Conservation (phyloP, 2,888 invertebrate species). For the Philonicus albiceps region DNA sequence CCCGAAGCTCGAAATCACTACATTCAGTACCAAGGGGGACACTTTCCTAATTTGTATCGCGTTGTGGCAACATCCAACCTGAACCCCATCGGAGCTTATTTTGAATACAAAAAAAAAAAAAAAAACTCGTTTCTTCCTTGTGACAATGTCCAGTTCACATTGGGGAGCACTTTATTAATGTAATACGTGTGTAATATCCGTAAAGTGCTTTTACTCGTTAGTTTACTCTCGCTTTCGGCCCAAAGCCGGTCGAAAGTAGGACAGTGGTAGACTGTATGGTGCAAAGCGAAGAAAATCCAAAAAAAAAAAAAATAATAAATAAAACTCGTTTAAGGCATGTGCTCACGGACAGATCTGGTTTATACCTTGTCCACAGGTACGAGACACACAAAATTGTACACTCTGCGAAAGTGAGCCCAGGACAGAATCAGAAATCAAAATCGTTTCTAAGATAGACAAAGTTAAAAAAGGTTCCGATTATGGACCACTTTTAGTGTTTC, state of each 20-base stretch:
- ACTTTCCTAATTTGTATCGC: slow-evolving; percentile 27
- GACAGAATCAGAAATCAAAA: background rate
- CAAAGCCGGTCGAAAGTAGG: slow-evolving; percentile 32
- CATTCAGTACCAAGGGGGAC: background rate
- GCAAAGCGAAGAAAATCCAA: background rate
- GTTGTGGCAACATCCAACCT: background rate
- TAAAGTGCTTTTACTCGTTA: slow-evolving; percentile 41
- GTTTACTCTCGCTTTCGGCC: slow-evolving; percentile 38
- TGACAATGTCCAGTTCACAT: slow-evolving; percentile 38
- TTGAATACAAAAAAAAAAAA: background rate
- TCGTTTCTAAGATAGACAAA: background rate
- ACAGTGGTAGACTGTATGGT: background rate
- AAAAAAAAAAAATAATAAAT: background rate
- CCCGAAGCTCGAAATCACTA: background rate
- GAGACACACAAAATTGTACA: background rate
- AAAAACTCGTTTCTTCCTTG: slow-evolving; percentile 25
- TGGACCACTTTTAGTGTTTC: background rate
- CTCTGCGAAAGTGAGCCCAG: background rate
- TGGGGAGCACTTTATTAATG: slow-evolving; percentile 11
- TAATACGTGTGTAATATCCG: slow-evolving; percentile 34
- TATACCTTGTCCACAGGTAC: background rate
- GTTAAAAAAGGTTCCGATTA: background rate
- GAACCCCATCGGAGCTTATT: background rate
- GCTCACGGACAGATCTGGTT: slow-evolving; percentile 25
- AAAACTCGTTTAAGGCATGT: slow-evolving; percentile 29